Conservation (phyloP, 2,797 vertebrate genomes). For the Xiphorhynchus erythropygius region DNA sequence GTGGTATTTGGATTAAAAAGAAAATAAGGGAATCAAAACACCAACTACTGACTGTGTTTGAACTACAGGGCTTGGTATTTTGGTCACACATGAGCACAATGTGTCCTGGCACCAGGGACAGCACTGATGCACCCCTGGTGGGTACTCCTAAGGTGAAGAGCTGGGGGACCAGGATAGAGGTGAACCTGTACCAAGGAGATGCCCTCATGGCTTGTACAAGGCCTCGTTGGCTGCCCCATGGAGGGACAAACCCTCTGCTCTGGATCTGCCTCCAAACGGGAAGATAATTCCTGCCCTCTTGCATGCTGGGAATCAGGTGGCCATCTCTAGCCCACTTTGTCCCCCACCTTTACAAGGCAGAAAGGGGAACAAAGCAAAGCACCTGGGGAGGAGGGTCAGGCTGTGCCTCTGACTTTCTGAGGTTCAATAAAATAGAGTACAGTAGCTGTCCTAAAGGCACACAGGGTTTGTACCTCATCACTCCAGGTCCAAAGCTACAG, state of each 20-base stretch:
- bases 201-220: background rate
- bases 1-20: background rate
- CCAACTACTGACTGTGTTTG: background rate
- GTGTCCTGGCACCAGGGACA: background rate
- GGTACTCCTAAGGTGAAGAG: background rate
- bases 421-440: background rate
- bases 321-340: background rate
- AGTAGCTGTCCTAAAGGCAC: background rate
- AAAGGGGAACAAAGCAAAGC: background rate
- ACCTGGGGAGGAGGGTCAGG: background rate
- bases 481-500: background rate
- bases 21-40: background rate
- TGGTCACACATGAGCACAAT: background rate
- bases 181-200: background rate
- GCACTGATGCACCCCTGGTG: too few relatives aligned
- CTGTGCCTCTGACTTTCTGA: background rate
- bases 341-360: background rate
- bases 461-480: background rate
- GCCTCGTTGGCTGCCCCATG: fast-evolving
- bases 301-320: background rate
- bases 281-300: background rate
- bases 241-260: background rate
- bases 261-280: background rate
- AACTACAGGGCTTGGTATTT: background rate
- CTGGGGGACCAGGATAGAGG: background rate